Conservation (phyloP, 2,797 vertebrate species). For the Epinephelus malabaricus region DNA sequence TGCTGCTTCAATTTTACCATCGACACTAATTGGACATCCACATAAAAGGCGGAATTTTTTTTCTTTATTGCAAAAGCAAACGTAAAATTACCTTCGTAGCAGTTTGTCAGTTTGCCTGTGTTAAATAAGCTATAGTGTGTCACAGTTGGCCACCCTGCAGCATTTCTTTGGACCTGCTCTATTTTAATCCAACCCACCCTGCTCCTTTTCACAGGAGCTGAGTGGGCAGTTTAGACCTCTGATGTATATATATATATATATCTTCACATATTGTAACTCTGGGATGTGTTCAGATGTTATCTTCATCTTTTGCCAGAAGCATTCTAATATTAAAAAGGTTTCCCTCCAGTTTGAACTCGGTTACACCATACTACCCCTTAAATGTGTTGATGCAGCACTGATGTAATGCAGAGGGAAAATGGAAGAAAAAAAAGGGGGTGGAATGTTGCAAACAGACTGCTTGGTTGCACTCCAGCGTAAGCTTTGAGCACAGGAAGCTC, state of each 20-base stretch:
- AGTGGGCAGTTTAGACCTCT: constrained; percentile 51
- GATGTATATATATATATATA: constrained; percentile 13
- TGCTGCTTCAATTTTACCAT: no score
- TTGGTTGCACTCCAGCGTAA: constrained; percentile 27
- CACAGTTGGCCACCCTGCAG: constrained; percentile 35
- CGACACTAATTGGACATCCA: no score
- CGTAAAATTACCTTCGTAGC: neutral
- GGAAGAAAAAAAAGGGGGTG: neutral
- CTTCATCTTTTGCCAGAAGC: constrained; percentile 45
- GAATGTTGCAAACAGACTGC: constrained; percentile 3
- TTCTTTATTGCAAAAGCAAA: neutral
- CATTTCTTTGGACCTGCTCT: constrained; percentile 20
- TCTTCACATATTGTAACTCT: constrained; percentile 22
- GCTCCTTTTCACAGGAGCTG: constrained; percentile 42
- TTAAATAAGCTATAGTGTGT: constrained; percentile 33
- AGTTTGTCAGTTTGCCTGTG: constrained; percentile 5
- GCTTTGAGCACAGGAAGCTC: constrained; percentile 33
- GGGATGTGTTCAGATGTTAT: constrained; percentile 45
- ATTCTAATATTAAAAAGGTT: constrained; percentile 49
- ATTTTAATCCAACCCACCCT: constrained; percentile 31
- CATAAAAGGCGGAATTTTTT: no score
- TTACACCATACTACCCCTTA: constrained; percentile 15
- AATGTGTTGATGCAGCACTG: constrained; percentile 57
- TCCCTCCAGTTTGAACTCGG: constrained; percentile 39
- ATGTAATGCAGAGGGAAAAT: constrained; percentile 30